Conservation (phyloP, 2,888 invertebrate genomes). For the Acronicta aceris region DNA sequence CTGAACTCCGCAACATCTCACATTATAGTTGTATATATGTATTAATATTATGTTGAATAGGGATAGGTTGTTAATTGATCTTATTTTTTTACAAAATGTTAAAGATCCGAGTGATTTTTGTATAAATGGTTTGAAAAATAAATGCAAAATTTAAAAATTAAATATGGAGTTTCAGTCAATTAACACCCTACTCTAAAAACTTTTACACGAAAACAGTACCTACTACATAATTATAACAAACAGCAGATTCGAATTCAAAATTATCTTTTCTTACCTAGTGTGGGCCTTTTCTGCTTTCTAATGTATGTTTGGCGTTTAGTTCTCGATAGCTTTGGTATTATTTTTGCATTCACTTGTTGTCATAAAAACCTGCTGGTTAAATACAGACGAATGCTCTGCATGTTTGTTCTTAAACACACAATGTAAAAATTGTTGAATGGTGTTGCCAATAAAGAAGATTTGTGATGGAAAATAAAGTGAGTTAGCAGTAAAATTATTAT, state of each 20-base stretch:
- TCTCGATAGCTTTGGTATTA: slow-evolving; percentile 63
- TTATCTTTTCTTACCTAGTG: slow-evolving; percentile 54
- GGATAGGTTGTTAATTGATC: slow-evolving; percentile 88
- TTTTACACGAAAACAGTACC: slow-evolving; percentile 34
- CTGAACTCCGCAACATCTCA: slow-evolving; percentile 85
- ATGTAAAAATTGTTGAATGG: slow-evolving; percentile 43
- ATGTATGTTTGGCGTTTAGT: slow-evolving; percentile 70
- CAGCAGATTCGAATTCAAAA: slow-evolving; percentile 59
- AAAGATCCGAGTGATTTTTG: slow-evolving; percentile 81
- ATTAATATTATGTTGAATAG: slow-evolving; percentile 77
- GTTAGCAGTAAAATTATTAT: slow-evolving; percentile 59
- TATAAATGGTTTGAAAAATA: slow-evolving; percentile 85
- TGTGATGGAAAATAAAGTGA: slow-evolving; percentile 61
- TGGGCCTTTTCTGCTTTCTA: slow-evolving; percentile 73
- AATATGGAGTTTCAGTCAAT: slow-evolving; percentile 89
- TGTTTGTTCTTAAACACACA: slow-evolving; percentile 46
- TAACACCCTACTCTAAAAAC: slow-evolving; percentile 87
- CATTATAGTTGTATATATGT: slow-evolving; percentile 67
- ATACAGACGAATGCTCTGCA: slow-evolving; percentile 45
- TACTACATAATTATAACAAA: slow-evolving; percentile 12
- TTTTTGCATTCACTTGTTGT: slow-evolving; percentile 42
- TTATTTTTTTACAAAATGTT: slow-evolving; percentile 80
- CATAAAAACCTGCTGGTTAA: slow-evolving; percentile 32
- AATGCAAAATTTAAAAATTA: slow-evolving; percentile 84
- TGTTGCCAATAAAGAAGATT: slow-evolving; percentile 54